phyloP scores from a whole-genome alignment of 2,888 invertebrate genomes.

The Lithophane ornitopus region DNA sequence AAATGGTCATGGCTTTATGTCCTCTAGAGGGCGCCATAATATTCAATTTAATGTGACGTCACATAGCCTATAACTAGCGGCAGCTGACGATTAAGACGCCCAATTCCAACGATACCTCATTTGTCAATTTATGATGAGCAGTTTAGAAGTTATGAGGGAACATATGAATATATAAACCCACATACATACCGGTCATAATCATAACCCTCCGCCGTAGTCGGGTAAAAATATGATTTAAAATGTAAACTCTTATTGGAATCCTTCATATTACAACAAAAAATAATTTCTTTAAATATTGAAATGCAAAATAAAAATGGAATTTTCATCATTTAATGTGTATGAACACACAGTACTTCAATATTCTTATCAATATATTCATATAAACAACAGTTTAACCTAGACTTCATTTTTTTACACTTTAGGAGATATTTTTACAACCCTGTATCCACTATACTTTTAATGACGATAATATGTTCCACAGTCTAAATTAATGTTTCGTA shows the following conservation, averaged over 20 bases:
- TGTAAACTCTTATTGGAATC: constrained; percentile 79
- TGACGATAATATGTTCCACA: constrained; percentile 82
- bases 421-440: constrained; percentile 90
- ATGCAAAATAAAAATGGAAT: constrained; percentile 86
- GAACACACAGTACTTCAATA: constrained; percentile 84
- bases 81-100: too few relatives aligned
- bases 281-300: constrained; percentile 76
- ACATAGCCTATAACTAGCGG: too few relatives aligned
- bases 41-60: too few relatives aligned
- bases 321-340: constrained; percentile 82
- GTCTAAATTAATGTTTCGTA: constrained; percentile 77
- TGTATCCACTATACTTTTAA: constrained; percentile 90
- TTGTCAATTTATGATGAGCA: too few relatives aligned
- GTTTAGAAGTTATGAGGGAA: too few relatives aligned
- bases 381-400: constrained; percentile 88
- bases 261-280: constrained; percentile 68
- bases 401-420: constrained; percentile 85
- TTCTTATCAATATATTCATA: constrained; percentile 88
- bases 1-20: too few relatives aligned
- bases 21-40: too few relatives aligned
- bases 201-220: too few relatives aligned
- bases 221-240: constrained; percentile 73
- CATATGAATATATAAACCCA: too few relatives aligned
- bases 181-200: too few relatives aligned
- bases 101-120: too few relatives aligned